Percentiles rank a stretch among this genome's conserved stretches.
Conservation (phyloP, 2,113 vertebrate genomes). For the Hoplias malabaricus region DNA sequence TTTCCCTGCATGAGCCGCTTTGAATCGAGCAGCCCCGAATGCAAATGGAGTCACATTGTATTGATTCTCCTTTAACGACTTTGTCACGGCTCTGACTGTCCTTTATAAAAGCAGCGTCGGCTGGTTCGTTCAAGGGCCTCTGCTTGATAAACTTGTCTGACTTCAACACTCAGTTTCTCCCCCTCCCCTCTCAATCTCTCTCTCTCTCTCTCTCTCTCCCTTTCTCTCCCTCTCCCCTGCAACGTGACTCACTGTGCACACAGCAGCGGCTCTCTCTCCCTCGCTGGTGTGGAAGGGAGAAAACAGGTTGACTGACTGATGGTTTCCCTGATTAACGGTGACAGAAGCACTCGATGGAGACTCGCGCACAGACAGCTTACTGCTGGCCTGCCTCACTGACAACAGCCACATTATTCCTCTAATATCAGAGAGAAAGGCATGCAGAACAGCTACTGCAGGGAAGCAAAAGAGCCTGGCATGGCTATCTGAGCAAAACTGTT, state of each 20-base stretch:
- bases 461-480: not conserved
- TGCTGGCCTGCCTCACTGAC: constrained; percentile 10
- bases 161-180: constrained; percentile 37
- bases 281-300: constrained; percentile 25
- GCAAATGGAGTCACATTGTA: constrained; percentile 43
- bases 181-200: not conserved
- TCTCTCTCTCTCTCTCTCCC: not conserved
- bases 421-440: not conserved
- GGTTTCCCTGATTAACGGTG: constrained; percentile 43
- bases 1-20: constrained; percentile 8
- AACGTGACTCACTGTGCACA: constrained; percentile 47
- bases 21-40: constrained; percentile 27
- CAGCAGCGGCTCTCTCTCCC: constrained; percentile 25
- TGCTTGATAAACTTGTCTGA: constrained; percentile 53
- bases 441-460: not conserved
- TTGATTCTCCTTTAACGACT: constrained; percentile 50
- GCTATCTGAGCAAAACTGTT: not conserved
- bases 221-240: constrained; percentile 20
- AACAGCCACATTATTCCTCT: constrained; percentile 1
- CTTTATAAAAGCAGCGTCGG: constrained; percentile 33
- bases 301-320: constrained; percentile 51
- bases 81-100: constrained; percentile 39
- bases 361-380: constrained; percentile 13
- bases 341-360: constrained; percentile 40
- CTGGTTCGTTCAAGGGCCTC: constrained; percentile 47